A percentile compares a stretch with the other conserved stretches of the same genome.
Evolutionary conservation across 2,113 vertebrate genomes (phyloP).

Genomic region (Tychaedon coryphoeus): DNA sequence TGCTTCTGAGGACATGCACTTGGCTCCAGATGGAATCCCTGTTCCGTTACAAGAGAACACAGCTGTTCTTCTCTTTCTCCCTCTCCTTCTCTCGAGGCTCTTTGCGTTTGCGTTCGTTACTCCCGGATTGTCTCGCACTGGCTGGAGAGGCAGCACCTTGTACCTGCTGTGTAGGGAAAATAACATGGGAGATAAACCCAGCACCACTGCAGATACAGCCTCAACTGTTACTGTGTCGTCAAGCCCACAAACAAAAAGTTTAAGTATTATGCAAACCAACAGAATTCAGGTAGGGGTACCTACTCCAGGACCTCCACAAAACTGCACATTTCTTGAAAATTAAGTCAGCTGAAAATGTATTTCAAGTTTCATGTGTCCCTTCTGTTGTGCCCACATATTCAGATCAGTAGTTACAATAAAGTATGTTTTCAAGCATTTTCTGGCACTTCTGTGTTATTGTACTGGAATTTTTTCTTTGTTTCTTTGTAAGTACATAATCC

Average conservation of each 20-base stretch:
- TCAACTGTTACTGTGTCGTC: not conserved
- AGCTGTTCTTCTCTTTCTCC: conserved; percentile 87
- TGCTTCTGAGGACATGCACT: conserved; percentile 58
- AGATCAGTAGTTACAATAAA: not conserved
- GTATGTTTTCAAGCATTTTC: not conserved
- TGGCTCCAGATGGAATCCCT: conserved; percentile 63
- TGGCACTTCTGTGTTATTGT: not conserved
- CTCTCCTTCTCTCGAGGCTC: conserved; percentile 83
- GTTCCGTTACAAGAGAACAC: conserved; percentile 89
- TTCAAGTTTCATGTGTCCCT: not conserved
- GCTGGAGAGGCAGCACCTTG: conserved; percentile 79
- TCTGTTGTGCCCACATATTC: not conserved
- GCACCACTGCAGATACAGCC: not conserved
- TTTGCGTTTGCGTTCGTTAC: conserved; percentile 88
- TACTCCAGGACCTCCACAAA: not conserved
- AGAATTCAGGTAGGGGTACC: not conserved
- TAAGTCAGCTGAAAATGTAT: not conserved
- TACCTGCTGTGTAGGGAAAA: conserved; percentile 36
- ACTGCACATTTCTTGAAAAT: not conserved
- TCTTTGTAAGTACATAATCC: not conserved
- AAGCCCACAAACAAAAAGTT: not conserved
- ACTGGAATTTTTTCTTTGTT: not conserved
- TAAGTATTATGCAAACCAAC: not conserved
- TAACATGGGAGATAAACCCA: not conserved
- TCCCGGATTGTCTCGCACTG: conserved; percentile 80